A percentile compares a stretch with the other conserved stretches of the same genome.
Evolutionary conservation across 2,113 vertebrate genomes (phyloP).

Genomic region (Phycodurus eques): DNA sequence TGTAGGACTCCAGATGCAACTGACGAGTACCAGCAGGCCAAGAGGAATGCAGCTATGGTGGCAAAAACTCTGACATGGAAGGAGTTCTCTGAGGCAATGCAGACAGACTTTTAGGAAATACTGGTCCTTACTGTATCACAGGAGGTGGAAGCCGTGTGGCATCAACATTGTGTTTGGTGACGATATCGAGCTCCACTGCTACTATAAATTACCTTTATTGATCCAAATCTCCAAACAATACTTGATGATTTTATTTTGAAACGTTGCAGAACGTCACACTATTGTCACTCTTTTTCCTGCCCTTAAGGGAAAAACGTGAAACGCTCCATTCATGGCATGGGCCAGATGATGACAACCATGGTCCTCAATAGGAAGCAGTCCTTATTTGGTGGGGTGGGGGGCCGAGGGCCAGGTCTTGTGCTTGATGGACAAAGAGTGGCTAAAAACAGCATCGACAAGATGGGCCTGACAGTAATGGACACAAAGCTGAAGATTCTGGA

Average conservation of each 20-base stretch:
- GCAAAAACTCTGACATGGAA: neutral
- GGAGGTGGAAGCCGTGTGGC: too few species aligned
- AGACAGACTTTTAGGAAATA: too few species aligned
- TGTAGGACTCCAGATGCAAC: too few species aligned
- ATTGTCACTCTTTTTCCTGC: neutral
- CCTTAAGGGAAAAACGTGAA: constrained; percentile 85
- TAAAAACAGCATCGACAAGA: constrained; percentile 83
- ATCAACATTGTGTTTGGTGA: too few species aligned
- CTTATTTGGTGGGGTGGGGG: constrained; percentile 73
- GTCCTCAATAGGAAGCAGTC: constrained; percentile 92
- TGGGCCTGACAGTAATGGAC: constrained; percentile 96
- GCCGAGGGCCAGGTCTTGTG: constrained; percentile 53
- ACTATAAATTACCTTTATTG: too few species aligned
- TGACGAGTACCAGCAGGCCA: neutral
- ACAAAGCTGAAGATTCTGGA: constrained; percentile 97
- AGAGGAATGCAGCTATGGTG: neutral
- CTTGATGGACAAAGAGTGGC: constrained; percentile 70
- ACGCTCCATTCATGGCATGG: constrained; percentile 92
- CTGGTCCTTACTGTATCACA: too few species aligned
- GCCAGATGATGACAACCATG: constrained; percentile 99
- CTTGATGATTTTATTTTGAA: neutral
- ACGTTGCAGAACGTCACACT: neutral
- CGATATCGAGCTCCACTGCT: too few species aligned
- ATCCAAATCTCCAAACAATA: neutral
- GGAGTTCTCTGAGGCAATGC: neutral